These are phyloP conservation scores for Hydrozoanthus tunicans DNA, from an alignment of 64 coral and sea anemone genomes.

Conservation along the genomic window DNA sequence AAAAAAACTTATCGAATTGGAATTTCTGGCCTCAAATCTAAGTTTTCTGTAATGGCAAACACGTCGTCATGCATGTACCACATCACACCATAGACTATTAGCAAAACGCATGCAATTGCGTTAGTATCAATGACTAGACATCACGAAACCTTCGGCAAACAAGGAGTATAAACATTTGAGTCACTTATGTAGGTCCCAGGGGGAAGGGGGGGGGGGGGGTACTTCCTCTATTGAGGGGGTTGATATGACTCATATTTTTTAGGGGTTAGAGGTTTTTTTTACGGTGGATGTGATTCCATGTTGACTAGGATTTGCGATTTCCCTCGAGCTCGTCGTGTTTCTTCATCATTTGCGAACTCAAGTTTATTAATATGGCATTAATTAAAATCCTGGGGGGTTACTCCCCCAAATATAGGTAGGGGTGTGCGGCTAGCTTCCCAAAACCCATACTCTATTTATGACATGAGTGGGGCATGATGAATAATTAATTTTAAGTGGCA, in stretches of 20 bases:
- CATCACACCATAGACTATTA: slow-evolving; percentile 67
- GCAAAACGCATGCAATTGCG: slow-evolving; percentile 49
- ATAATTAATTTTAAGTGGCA: too few species aligned
- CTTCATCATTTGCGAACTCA: not conserved
- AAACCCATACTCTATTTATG: too few species aligned
- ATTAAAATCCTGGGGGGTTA: not conserved
- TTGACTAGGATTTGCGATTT: not conserved
- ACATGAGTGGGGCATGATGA: too few species aligned
- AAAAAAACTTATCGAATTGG: slow-evolving; percentile 56
- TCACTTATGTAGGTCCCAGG: not conserved
- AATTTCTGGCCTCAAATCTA: slow-evolving; percentile 67
- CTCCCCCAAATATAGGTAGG: too few species aligned
- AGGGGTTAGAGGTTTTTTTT: too few species aligned
- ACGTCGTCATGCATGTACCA: slow-evolving; percentile 86
- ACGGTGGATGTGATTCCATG: not conserved
- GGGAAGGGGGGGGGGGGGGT: not conserved
- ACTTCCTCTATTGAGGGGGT: too few species aligned
- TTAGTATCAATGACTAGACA: slow-evolving; percentile 47
- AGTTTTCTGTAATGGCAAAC: slow-evolving; percentile 89
- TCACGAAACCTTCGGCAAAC: slow-evolving; percentile 46
- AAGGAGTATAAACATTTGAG: too few species aligned
- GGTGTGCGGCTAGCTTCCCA: too few species aligned
- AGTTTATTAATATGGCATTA: not conserved
- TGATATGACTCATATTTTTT: too few species aligned
- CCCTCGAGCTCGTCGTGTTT: not conserved